Evolutionary conservation across 2,797 vertebrate species (phyloP), one percentile per base, ranked within the genome.

Genomic region (Bucorvus abyssinicus): DNA sequence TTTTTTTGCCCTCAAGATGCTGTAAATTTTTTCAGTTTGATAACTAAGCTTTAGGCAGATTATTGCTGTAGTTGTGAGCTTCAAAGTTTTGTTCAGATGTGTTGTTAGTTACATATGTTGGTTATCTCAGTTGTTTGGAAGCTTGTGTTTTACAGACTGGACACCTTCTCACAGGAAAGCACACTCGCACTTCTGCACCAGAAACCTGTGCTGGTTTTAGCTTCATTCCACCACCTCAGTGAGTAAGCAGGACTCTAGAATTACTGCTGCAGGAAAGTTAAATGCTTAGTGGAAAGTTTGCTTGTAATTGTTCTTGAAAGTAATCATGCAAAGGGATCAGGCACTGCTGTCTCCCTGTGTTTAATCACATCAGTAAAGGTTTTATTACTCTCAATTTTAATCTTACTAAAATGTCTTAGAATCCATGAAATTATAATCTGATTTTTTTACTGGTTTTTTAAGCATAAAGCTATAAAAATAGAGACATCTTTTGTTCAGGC

Each of bases 311-410:
- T 36, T 76, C 47, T 1, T 77, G 49, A 77, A 38, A 53, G 24
- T 27, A 34, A 45, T 38, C 29, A n/a, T 36, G 40, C 23, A 38
- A 74, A 92, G 50, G 65, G 76, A 90, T 73, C 69, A 81, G 78
- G 61, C 69, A 59, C 53, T 92, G 89, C 91, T 96, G 92, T 89
- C 89, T 92, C 90, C 83, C 91, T 49, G 84, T 30, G 73, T 94
- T 94, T 59, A 45, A 69, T 34, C 30, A 44, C 34, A 81, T 78
- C n/a, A 16, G 36, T 53, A 68, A 74, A 78, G 29, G 45, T 68
- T 91, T 81, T 20, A 38, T 68, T 81, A 63, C 8, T 68, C 38
- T 47, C 7, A 21, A 9, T 44, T 85, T 56, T 2, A 38, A 50
- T 63, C 50, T 85, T 45, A 17, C 20, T 42, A 67, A 56, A 4